Conservation (phyloP, 2,888 invertebrate genomes). For the Hemaris fuciformis region DNA sequence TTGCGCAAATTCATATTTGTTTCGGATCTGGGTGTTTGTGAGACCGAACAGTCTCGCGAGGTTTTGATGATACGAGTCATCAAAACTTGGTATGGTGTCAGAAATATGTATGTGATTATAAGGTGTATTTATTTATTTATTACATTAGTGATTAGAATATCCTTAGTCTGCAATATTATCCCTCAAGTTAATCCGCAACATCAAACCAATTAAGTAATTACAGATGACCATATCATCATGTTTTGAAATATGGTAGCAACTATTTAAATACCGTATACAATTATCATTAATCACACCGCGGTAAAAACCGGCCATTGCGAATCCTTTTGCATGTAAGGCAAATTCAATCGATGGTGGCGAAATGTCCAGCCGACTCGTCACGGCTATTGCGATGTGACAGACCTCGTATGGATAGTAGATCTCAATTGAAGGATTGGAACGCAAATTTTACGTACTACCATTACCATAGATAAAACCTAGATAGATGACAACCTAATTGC, state of each 20-base stretch:
- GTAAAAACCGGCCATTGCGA: background rate
- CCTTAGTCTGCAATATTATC: no score
- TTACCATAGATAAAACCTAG: background rate
- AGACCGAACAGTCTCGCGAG: no score
- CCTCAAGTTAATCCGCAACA: no score
- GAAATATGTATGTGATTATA: no score
- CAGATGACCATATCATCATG: background rate
- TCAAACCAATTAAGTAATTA: background rate
- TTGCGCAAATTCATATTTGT: no score
- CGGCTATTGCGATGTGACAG: background rate
- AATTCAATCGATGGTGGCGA: background rate
- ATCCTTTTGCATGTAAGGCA: background rate
- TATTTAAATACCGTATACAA: background rate
- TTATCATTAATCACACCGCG: background rate
- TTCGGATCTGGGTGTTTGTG: no score
- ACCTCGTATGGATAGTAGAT: background rate
- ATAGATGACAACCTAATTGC: background rate
- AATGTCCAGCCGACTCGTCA: background rate
- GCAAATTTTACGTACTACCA: background rate
- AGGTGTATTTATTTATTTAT: no score
- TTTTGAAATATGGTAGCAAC: background rate
- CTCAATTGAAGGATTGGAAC: background rate
- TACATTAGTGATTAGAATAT: no score
- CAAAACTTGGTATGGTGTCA: no score
- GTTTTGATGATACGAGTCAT: no score